Base-by-base conservation (phyloP, 2,888 invertebrate genomes). In the Caenorhabditis angaria region DNA sequence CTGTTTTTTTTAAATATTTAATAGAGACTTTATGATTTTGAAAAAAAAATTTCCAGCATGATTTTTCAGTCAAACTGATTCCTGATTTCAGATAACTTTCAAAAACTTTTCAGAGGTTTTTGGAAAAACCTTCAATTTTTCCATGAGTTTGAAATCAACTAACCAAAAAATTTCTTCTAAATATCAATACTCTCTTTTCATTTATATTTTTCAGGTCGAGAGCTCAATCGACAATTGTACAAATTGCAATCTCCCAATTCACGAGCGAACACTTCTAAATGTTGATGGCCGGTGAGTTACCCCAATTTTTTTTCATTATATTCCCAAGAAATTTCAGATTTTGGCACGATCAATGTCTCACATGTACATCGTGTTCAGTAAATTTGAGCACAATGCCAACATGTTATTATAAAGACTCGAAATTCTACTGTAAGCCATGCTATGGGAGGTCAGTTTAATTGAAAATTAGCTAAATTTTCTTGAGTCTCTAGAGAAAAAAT, bases 361-460 rank as follows among this genome's bases (percentile, higher is more conserved):
- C 65, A 25, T 78, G 76, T 41, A 22, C 25, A 2, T 28, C 59
- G 14, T 80, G 77, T 56, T 57, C 66, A 8, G 32, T 32, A 14
- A 24, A 54, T 3, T 54, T 81, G 24, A 61, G 63, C 27, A 68
- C 53, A 57, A 73, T 66, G 27, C 58, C 70, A 41, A 65, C 75
- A 48, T 86, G 86, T 57, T 85, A 75, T 60, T 65, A 69, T 59
- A 76, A 75, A 41, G 80, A 83, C 5, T 73, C 72, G 25, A 61
- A 55, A 28, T 62, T 80, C 50, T 83, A 69, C 73, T 86, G 86
- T 73, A 83, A 82, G 66, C 47, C 27, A 20, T 86, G 85, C 60
- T 86, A 86, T 67, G 61, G 56, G 29, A 69, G 74, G 83, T 84
- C 54, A 55, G 78, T 77, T 54, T 72, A 58, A 72, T 72, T 68